Conservation (phyloP, 2,113 vertebrate genomes). For the Uria lomvia region DNA sequence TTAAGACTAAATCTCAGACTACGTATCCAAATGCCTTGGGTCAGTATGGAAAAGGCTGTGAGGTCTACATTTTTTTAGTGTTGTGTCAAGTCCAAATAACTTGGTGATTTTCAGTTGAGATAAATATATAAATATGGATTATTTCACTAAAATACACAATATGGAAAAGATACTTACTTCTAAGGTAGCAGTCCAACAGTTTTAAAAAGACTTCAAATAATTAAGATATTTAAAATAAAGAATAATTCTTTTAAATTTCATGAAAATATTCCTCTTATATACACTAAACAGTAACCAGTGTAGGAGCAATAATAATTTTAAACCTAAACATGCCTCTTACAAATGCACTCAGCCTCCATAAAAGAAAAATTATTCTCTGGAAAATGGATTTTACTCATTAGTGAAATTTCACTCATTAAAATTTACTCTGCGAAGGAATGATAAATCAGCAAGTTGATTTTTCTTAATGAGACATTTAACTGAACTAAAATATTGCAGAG, state of each 20-base stretch:
- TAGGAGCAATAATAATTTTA: neutral
- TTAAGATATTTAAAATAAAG: neutral
- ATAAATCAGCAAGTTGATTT: slow-evolving; percentile 9
- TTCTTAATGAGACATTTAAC: slow-evolving; percentile 13
- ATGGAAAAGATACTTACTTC: neutral
- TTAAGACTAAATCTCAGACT: neutral
- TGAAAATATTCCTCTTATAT: neutral
- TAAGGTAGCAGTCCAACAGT: neutral
- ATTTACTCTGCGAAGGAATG: neutral
- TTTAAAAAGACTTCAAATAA: neutral
- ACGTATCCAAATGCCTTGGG: neutral
- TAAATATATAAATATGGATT: neutral
- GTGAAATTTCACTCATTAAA: slow-evolving; percentile 21
- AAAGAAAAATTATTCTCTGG: neutral
- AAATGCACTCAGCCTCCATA: neutral
- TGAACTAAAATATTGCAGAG: slow-evolving; percentile 12
- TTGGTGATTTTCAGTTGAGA: neutral
- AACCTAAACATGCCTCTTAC: neutral
- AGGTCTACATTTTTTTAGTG: neutral
- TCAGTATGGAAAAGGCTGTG: neutral
- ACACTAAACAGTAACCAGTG: neutral
- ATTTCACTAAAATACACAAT: neutral
- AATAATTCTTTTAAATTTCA: neutral
- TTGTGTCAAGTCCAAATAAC: neutral
- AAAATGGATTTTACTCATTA: slow-evolving; percentile 13